These are phyloP conservation scores for Scyliorhinus canicula DNA, from an alignment of 2,797 vertebrate species.

Conservation along the genomic window DNA sequence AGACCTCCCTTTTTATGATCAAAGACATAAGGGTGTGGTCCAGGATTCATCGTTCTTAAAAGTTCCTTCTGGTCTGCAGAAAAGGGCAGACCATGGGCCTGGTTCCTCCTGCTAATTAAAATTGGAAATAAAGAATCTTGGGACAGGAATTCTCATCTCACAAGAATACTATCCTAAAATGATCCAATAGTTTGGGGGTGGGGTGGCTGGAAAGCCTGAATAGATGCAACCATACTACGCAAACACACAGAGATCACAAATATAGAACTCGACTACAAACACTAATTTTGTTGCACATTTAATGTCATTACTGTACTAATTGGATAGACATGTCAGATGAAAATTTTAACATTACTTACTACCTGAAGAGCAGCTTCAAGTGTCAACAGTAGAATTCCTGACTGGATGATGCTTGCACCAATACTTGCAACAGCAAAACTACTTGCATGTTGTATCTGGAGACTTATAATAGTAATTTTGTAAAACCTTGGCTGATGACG, in stretches of 20 bases:
- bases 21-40: not conserved
- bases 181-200: not conserved
- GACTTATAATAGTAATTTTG: not conserved
- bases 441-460: not conserved
- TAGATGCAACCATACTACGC: not conserved
- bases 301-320: not conserved
- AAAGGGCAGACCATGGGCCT: too few species aligned
- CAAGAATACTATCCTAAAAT: not conserved
- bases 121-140: too few species aligned
- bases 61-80: not conserved
- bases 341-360: not conserved
- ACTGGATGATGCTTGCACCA: not conserved
- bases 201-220: not conserved
- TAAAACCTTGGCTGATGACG: not conserved
- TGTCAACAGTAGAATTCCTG: not conserved
- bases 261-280: not conserved
- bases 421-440: not conserved
- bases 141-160: not conserved
- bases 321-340: not conserved
- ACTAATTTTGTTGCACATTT: not conserved
- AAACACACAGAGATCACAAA: not conserved
- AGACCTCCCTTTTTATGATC: not conserved
- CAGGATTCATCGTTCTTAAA: not conserved
- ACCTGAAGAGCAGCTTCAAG: not conserved
- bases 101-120: not conserved